Evolutionary conservation across 2,113 vertebrate species (phyloP), one percentile per base, ranked within the genome.

Genomic region (Chaetodon auriga): DNA sequence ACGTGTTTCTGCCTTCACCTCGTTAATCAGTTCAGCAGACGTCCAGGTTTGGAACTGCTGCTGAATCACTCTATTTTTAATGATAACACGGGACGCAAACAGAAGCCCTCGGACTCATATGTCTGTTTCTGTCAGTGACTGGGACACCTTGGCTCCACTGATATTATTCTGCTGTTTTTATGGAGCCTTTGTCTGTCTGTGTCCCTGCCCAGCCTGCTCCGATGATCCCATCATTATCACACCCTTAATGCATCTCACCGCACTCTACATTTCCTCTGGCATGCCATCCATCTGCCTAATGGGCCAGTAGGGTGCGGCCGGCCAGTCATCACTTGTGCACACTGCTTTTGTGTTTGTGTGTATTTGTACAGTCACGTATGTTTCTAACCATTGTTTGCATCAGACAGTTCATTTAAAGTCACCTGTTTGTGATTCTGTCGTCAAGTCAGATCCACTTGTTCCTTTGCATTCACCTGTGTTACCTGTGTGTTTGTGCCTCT

Each of bases 261-360:
- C 91, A 89, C 86, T 90, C 84, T 78, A 75, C 69, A 74, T 89
- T 92, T 89, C 82, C 90, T 87, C 87, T 78, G 87, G 87, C 86
- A 77, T 68, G 81, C 87, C 80, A 91, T 94, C 91, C 87, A 91
- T 92, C 93, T 85, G 81, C 66, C 84, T 95, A 93, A 94, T 93
- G 93, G 93, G 74, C 87, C 87, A 64, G 88, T 16, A 54, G 93
- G 92, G 92, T 35, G 91, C 49, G 88, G 92, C 71, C 49, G 12
- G 75, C 83, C 77, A 83, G 80, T 90, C 87, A 88, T 87, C 88
- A 79, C 73, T 90, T 80, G 75, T 83, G 78, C 45, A 49, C 78
- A 2, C 25, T 75, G 65, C 65, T 68, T 86, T 57, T 80, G 78
- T 91, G 48, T 80, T 80, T 60, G 48, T 72, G 46, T 79, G 45